A percentile compares a stretch with the other conserved stretches of the same genome.
These are phyloP conservation scores for Emydocephalus ijimae DNA, from an alignment of 2,113 vertebrate species.

Conservation along the genomic window DNA sequence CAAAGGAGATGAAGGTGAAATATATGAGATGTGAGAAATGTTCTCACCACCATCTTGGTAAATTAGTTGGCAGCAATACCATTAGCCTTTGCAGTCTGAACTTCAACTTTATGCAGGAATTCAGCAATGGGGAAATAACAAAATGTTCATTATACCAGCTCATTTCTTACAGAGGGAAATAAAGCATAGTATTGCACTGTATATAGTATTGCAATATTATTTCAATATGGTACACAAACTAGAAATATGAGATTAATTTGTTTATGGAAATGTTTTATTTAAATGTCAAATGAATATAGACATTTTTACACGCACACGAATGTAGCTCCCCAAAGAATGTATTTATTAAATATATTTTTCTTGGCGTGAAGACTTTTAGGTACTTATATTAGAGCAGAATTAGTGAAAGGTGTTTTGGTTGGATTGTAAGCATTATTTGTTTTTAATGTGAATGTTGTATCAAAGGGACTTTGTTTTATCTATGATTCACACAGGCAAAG, in stretches of 20 bases:
- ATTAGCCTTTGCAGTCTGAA: not conserved
- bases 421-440: not conserved
- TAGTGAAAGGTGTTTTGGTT: not conserved
- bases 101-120: not conserved
- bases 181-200: not conserved
- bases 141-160: not conserved
- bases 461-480: conserved; percentile 23
- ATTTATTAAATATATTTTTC: conserved; percentile 7
- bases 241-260: not conserved
- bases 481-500: conserved; percentile 24
- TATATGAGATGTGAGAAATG: not conserved
- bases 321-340: not conserved
- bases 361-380: not conserved
- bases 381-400: not conserved
- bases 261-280: not conserved
- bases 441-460: not conserved
- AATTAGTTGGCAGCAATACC: not conserved
- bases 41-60: not conserved
- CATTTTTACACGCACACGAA: not conserved
- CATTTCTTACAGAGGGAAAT: not conserved
- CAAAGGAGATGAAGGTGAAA: not conserved
- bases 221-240: not conserved
- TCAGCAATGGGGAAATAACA: not conserved
- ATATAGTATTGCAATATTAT: not conserved
- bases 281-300: not conserved